Conservation (phyloP, 2,888 invertebrate species). For the Epirrhoe tristata region DNA sequence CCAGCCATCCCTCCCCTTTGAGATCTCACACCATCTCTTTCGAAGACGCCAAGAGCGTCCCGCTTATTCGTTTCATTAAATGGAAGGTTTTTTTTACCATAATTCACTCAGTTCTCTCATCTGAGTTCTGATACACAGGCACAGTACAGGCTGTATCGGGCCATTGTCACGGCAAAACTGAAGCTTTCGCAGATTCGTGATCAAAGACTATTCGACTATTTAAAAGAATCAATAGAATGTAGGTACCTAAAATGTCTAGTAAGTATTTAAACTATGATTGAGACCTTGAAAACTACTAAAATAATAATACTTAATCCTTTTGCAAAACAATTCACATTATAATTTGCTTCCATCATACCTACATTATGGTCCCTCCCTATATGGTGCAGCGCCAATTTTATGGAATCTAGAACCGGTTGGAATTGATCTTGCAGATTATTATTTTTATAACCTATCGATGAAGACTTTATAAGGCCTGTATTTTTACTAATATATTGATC, state of each 20-base stretch:
- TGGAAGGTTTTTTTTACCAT: not conserved
- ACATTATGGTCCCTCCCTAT: not conserved
- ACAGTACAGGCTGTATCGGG: conserved; percentile 8
- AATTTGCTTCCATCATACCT: not conserved
- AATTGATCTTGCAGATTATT: not conserved
- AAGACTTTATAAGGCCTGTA: not conserved
- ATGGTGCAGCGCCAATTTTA: not conserved
- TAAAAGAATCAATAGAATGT: too few species aligned
- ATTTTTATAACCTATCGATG: not conserved
- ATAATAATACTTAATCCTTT: not conserved
- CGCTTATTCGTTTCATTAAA: too few species aligned
- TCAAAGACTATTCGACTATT: too few species aligned
- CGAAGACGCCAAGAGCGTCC: too few species aligned
- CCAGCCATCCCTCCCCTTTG: too few species aligned
- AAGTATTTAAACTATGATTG: too few species aligned
- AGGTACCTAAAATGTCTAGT: too few species aligned
- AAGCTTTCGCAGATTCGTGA: conserved; percentile 9
- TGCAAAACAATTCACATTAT: not conserved
- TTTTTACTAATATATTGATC: too few species aligned
- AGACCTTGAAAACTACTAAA: too few species aligned
- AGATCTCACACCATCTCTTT: too few species aligned
- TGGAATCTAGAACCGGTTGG: not conserved
- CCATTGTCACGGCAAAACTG: conserved; percentile 14
- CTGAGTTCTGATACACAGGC: too few species aligned
- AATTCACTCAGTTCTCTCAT: not conserved